Percentiles rank a stretch among this genome's conserved stretches.
phyloP scores from a whole-genome alignment of 35 echinoderm and acorn worm genomes.

The Holothuria glaberrima region DNA sequence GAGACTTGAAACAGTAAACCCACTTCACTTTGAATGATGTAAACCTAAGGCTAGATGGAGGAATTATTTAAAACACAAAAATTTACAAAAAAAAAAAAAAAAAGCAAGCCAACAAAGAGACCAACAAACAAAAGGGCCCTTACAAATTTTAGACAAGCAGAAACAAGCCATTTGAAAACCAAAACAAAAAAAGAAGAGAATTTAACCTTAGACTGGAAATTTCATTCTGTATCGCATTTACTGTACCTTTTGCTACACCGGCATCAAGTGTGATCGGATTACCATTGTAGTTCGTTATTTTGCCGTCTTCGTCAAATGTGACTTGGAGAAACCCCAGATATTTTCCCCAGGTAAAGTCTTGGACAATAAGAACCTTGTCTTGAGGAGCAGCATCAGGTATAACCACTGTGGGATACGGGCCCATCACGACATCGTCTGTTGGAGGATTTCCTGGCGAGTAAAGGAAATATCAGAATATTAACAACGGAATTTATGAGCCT shows the following conservation, averaged over 20 bases:
- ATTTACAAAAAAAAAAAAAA: no score
- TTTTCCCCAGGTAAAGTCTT: slow-evolving; percentile 59
- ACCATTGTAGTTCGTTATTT: slow-evolving; percentile 28
- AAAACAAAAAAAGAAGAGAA: no score
- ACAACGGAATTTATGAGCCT: no score
- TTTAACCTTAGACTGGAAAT: no score
- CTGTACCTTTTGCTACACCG: slow-evolving; percentile 43
- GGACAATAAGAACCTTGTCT: slow-evolving; percentile 36
- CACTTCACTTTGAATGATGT: no score
- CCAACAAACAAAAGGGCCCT: no score
- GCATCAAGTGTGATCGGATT: slow-evolving; percentile 57
- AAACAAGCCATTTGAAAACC: no score
- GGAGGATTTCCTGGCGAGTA: slow-evolving; percentile 50
- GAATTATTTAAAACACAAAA: no score
- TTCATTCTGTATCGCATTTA: no score
- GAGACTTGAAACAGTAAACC: no score
- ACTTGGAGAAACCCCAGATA: slow-evolving; percentile 55
- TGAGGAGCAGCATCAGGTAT: slow-evolving; percentile 14
- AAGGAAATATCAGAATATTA: neutral
- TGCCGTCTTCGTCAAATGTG: slow-evolving; percentile 53
- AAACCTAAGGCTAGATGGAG: no score
- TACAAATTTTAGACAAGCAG: neutral
- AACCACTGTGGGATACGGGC: slow-evolving; percentile 46
- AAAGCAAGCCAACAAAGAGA: no score
- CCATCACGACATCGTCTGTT: slow-evolving; percentile 9